These are phyloP conservation scores for Teinopalpus imperialis DNA, from an alignment of 2,888 invertebrate genomes.

Conservation along the genomic window DNA sequence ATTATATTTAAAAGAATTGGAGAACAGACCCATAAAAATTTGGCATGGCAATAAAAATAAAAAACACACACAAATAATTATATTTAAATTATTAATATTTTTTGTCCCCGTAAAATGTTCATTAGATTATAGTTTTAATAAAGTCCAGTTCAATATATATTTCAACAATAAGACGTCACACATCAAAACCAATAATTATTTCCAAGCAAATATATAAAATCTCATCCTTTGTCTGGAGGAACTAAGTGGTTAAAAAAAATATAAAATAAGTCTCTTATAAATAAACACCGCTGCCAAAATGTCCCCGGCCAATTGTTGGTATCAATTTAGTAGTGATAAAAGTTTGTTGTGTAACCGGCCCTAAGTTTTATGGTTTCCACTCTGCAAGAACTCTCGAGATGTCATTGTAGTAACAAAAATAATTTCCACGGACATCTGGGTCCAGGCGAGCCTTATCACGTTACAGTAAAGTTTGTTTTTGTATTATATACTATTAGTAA, in stretches of 20 bases:
- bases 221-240: too few relatives aligned
- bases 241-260: not conserved
- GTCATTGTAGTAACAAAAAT: slow-evolving; percentile 29
- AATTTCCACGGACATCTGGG: slow-evolving; percentile 1
- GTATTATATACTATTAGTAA: not conserved
- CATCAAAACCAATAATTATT: too few relatives aligned
- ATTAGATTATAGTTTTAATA: too few relatives aligned
- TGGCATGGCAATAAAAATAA: too few relatives aligned
- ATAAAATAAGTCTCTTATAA: not conserved
- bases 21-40: too few relatives aligned
- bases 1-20: too few relatives aligned
- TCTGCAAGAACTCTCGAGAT: slow-evolving; percentile 31
- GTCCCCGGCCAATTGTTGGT: slow-evolving; percentile 6
- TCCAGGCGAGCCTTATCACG: slow-evolving; percentile 7
- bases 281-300: slow-evolving; percentile 8
- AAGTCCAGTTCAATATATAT: too few relatives aligned
- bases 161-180: too few relatives aligned
- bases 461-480: slow-evolving; percentile 22
- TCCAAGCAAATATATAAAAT: too few relatives aligned
- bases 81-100: too few relatives aligned
- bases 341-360: slow-evolving; percentile 27
- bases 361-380: slow-evolving; percentile 34
- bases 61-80: too few relatives aligned
- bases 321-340: slow-evolving; percentile 13
- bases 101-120: too few relatives aligned